Percentiles rank a stretch among this genome's conserved stretches.
phyloP scores from a whole-genome alignment of 1,140 invertebrate genomes.

The Aphelinus atriplicis region DNA sequence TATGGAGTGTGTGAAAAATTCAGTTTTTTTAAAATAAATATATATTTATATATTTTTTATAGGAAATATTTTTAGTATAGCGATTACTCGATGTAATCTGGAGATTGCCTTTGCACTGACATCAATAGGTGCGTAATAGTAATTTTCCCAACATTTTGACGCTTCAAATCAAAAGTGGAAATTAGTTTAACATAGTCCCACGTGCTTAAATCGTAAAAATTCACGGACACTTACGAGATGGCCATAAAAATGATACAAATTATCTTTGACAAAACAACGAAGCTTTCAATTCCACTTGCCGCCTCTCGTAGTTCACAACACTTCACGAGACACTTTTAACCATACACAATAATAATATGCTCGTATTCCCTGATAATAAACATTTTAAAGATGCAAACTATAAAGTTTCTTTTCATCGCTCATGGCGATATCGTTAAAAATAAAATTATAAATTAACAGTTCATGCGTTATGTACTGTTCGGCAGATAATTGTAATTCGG shows the following conservation, averaged over 20 bases:
- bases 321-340: background rate
- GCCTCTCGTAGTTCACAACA: background rate
- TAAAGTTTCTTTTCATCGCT: slow-evolving; percentile 1
- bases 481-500: slow-evolving; percentile 4
- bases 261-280: slow-evolving; percentile 24
- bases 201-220: background rate
- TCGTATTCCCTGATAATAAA: background rate
- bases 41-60: slow-evolving; percentile 19
- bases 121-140: slow-evolving; percentile 24
- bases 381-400: background rate
- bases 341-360: slow-evolving; percentile 1
- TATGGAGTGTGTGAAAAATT: background rate
- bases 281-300: background rate
- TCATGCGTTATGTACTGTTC: background rate
- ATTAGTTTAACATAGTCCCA: slow-evolving; percentile 9
- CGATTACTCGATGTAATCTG: slow-evolving; percentile 13
- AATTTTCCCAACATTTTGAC: slow-evolving; percentile 16
- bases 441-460: slow-evolving; percentile 1
- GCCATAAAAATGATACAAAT: slow-evolving; percentile 5
- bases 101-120: slow-evolving; percentile 23
- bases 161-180: slow-evolving; percentile 8
- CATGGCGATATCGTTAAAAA: background rate
- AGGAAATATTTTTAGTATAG: slow-evolving; percentile 22
- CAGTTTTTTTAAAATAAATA: slow-evolving; percentile 22
- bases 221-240: background rate